phyloP scores from a whole-genome alignment of 2,113 vertebrate species.

The Mesitornis unicolor region DNA sequence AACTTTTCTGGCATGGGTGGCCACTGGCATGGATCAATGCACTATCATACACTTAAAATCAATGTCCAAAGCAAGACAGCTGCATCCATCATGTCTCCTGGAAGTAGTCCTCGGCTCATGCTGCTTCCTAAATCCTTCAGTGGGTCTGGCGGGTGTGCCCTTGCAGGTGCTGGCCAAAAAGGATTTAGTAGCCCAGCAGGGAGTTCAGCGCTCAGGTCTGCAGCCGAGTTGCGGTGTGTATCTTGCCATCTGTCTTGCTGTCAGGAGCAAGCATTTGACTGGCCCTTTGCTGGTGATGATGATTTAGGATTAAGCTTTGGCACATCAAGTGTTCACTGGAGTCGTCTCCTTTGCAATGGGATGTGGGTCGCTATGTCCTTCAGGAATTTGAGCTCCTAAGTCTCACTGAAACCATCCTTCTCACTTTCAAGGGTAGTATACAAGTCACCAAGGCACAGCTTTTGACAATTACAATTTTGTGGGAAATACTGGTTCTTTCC shows the following conservation, averaged over 20 bases:
- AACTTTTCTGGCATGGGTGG: background rate
- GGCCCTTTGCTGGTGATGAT: rapidly evolving
- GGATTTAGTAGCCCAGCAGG: background rate
- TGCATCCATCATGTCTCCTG: background rate
- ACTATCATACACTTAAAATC: background rate
- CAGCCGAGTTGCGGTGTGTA: rapidly evolving
- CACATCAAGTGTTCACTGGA: background rate
- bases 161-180: background rate
- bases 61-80: background rate
- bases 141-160: background rate
- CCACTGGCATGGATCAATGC: rapidly evolving
- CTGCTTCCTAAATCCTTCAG: background rate
- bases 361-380: background rate
- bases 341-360: background rate
- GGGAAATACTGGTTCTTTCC: background rate
- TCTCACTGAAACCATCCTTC: background rate
- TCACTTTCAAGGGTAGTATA: background rate
- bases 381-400: background rate
- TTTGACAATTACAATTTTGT: background rate
- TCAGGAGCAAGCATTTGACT: background rate
- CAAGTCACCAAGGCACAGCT: background rate
- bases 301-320: background rate
- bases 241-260: background rate
- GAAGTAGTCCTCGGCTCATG: background rate
- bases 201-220: background rate